Evolutionary conservation across 30 jellyfish, hydroid and myxozoan genomes (phyloP), one percentile per base, ranked within the genome.

Genomic region (Hydractinia symbiolongicarpus): DNA sequence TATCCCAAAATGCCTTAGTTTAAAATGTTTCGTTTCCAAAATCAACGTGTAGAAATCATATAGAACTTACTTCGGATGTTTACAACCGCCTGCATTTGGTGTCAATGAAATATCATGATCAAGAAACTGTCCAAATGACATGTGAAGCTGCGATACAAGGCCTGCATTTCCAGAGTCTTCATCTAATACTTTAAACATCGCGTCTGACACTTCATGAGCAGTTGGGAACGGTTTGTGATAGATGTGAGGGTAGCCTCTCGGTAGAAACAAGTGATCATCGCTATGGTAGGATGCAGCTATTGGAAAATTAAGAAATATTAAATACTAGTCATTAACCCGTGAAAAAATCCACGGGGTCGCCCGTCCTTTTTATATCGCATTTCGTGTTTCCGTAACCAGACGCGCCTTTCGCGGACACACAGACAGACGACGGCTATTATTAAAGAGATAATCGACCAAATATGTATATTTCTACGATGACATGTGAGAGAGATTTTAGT

Each of bases 51-150:
- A 13, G 2, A 1, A 51, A 64, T 64, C 1, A 64, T n/a, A 64
- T 44, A 64, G 52, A 6, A 6, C 74, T 64, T 64, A 64, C 74
- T 7, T 64, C 40, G 74, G 74, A 13, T 64, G 19, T 64, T 64
- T 51, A 64, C 74, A 64, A 64, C 74, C 74, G 7, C 74, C 74
- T 64, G 74, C 74, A 51, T 64, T 64, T 64, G 74, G 74, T 64
- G 74, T n/a, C 40, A 64, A 51, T 7, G 19, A 44, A 44, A 64
- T 64, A 13, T 64, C 74, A 13, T 64, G 74, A 13, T 64, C 74
- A 44, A 64, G 16, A 64, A 64, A 64, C 40, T 64, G 74, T 13
- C 74, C 74, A 64, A n/a, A 64, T 64, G 74, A n/a, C 74, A 64
- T 64, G 1, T 64, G 74, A 64, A 64, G 74, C 5, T 64, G 19